Percentiles rank a stretch among this genome's conserved stretches.
These are phyloP conservation scores for Odobenus rosmarus DNA, from an alignment of 2,113 vertebrate species.

Conservation along the genomic window DNA sequence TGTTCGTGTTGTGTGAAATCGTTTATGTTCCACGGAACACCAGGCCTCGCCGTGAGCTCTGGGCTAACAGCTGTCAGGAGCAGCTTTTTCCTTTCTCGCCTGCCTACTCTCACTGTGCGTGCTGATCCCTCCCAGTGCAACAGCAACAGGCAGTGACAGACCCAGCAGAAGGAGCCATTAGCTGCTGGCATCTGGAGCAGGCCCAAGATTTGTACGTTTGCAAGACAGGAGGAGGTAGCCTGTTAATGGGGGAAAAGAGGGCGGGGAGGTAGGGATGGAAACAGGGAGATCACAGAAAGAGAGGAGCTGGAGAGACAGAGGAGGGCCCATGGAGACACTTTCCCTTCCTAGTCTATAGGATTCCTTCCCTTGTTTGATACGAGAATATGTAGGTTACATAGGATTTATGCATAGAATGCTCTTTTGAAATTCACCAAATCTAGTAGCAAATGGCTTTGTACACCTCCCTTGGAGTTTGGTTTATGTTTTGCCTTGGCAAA, in stretches of 20 bases:
- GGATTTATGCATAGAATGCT: neutral
- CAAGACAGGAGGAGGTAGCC: neutral
- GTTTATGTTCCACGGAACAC: neutral
- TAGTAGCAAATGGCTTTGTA: neutral
- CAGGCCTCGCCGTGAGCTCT: no score
- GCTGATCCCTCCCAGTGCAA: no score
- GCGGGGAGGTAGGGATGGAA: neutral
- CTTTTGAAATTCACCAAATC: neutral
- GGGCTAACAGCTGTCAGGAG: no score
- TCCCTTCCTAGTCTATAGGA: neutral
- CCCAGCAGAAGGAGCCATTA: neutral
- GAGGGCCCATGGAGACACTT: neutral
- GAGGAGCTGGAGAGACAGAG: neutral
- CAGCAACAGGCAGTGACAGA: no score
- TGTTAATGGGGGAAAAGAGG: neutral
- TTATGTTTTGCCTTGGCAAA: neutral
- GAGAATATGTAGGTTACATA: neutral
- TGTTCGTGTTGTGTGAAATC: neutral
- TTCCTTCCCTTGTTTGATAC: neutral
- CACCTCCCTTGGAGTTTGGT: neutral
- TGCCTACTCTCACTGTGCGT: fast-evolving
- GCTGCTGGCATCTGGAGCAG: neutral
- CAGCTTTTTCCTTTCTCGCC: neutral
- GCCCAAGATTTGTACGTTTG: neutral
- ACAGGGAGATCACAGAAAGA: neutral